A percentile compares a stretch with the other conserved stretches of the same genome.
phyloP scores from a whole-genome alignment of 2,888 invertebrate species.

The Alitta virens region DNA sequence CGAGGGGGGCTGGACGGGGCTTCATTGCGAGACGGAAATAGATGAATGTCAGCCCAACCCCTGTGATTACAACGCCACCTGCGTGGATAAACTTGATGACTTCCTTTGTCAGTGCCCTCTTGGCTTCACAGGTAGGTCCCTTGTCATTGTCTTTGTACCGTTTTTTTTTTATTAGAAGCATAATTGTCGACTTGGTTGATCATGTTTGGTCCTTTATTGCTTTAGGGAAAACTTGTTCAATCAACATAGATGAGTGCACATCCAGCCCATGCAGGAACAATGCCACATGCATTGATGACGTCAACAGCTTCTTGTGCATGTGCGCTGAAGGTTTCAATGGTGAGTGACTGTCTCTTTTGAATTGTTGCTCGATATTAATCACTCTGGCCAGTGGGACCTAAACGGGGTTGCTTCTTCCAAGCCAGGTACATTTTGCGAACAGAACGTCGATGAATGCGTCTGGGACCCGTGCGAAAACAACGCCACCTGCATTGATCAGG shows the following conservation, averaged over 20 bases:
- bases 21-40: constrained; percentile 59
- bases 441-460: constrained; percentile 32
- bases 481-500: constrained; percentile 14
- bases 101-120: constrained; percentile 19
- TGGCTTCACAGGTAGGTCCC: constrained; percentile 18
- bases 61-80: constrained; percentile 44
- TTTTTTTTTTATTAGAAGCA: background rate
- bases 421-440: constrained; percentile 35
- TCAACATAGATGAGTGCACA: constrained; percentile 63
- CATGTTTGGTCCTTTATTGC: background rate
- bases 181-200: too few relatives aligned
- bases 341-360: constrained; percentile 11
- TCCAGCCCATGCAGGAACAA: constrained; percentile 44
- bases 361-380: too few relatives aligned
- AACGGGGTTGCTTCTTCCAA: constrained; percentile 38
- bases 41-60: constrained; percentile 72
- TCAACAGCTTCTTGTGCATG: constrained; percentile 29
- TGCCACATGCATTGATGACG: constrained; percentile 42
- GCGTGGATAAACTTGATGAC: constrained; percentile 34
- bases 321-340: constrained; percentile 30
- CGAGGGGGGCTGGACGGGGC: constrained; percentile 72
- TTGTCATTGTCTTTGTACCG: background rate
- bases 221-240: constrained; percentile 59
- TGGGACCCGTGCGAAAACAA: constrained; percentile 26
- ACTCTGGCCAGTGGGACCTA: constrained; percentile 28